Conservation (phyloP, 2,113 vertebrate species). For the Ictalurus furcatus region DNA sequence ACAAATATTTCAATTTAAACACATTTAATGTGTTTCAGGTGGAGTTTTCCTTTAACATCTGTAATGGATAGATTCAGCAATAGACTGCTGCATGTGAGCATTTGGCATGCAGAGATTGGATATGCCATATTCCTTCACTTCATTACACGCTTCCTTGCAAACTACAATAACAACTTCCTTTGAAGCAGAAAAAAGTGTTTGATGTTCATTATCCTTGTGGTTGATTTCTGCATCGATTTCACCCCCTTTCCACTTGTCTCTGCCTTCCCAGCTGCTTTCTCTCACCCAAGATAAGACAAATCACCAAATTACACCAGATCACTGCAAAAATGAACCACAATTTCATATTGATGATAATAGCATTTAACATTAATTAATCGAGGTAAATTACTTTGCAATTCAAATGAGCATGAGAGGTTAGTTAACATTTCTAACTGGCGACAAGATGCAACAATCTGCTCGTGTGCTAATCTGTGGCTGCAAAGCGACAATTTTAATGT, state of each 20-base stretch:
- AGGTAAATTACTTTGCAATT: constrained; percentile 64
- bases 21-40: neutral
- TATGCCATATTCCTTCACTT: constrained; percentile 66
- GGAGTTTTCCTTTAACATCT: neutral
- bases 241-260: constrained; percentile 41
- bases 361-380: constrained; percentile 69
- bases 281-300: constrained; percentile 64
- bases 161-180: constrained; percentile 65
- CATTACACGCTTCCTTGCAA: constrained; percentile 74
- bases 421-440: constrained; percentile 51
- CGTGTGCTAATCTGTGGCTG: constrained; percentile 50
- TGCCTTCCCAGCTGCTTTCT: constrained; percentile 53
- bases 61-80: constrained; percentile 53
- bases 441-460: constrained; percentile 57
- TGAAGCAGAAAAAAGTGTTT: constrained; percentile 58
- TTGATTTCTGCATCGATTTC: constrained; percentile 50
- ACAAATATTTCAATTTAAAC: too few relatives aligned
- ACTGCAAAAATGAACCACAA: constrained; percentile 50
- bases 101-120: constrained; percentile 57
- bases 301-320: constrained; percentile 61
- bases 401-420: constrained; percentile 60
- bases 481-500: constrained; percentile 56
- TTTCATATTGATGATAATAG: constrained; percentile 68
- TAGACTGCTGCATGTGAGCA: constrained; percentile 35
- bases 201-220: constrained; percentile 74